Evolutionary conservation across 2,797 vertebrate genomes (phyloP).

Genomic region (Carcharodon carcharias): DNA sequence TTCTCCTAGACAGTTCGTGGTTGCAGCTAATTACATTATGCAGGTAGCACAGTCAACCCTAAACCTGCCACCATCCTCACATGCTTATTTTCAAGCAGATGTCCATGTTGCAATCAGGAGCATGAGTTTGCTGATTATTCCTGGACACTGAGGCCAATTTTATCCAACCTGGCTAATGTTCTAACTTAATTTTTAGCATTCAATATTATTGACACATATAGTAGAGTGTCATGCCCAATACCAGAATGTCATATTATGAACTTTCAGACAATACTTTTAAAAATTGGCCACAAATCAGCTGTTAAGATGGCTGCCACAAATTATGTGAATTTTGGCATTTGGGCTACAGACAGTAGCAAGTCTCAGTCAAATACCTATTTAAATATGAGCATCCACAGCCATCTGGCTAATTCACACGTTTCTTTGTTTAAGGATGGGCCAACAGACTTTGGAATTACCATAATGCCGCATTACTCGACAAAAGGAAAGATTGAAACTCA

Average conservation of each 20-base stretch:
- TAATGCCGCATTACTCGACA: too few relatives aligned
- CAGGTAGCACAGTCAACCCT: background rate
- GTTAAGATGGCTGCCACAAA: too few relatives aligned
- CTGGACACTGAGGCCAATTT: background rate
- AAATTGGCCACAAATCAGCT: too few relatives aligned
- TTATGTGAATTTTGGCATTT: too few relatives aligned
- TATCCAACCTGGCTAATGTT: background rate
- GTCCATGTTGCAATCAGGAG: background rate
- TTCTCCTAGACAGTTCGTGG: background rate
- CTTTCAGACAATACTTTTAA: too few relatives aligned
- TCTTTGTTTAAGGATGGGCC: too few relatives aligned
- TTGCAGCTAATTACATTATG: background rate
- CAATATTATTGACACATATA: background rate
- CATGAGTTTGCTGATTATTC: background rate
- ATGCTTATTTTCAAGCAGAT: background rate
- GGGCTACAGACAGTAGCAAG: too few relatives aligned
- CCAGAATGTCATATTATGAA: background rate
- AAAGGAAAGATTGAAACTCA: too few relatives aligned
- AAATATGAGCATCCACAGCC: too few relatives aligned
- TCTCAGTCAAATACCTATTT: too few relatives aligned
- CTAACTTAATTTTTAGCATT: conserved; percentile 15
- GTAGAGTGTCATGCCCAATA: background rate
- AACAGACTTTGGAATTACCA: too few relatives aligned
- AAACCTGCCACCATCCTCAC: background rate
- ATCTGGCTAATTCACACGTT: too few relatives aligned